Percentiles rank a stretch among this genome's conserved stretches.
Conservation (phyloP, 2,113 vertebrate genomes). For the Lasiurus borealis region DNA sequence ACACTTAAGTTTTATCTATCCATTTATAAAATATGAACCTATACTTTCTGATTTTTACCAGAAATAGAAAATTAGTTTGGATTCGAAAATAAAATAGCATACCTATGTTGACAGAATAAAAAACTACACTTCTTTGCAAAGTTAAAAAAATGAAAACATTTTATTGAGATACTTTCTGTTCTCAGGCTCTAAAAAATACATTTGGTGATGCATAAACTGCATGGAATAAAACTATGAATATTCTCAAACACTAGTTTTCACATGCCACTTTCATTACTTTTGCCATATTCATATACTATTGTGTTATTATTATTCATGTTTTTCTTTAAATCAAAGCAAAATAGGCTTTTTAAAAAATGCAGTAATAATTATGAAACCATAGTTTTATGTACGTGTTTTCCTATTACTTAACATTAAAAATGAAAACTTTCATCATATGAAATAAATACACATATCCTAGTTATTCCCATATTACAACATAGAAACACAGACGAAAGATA, state of each 20-base stretch:
- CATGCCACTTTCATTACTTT: background rate
- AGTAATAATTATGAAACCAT: constrained; percentile 9
- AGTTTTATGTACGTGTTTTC: constrained; percentile 4
- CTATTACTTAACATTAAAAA: constrained; percentile 16
- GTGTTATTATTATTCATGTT: background rate
- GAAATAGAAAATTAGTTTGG: background rate
- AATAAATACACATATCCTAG: background rate
- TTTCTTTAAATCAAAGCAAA: constrained; percentile 55
- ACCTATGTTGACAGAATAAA: background rate
- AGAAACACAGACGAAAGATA: background rate
- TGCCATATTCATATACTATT: background rate
- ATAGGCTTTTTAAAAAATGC: background rate
- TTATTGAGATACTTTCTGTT: constrained; percentile 51
- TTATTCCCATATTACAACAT: background rate
- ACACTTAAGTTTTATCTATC: background rate
- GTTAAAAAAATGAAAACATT: background rate
- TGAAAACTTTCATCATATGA: constrained; percentile 40
- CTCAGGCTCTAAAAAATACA: background rate
- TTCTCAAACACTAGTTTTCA: background rate
- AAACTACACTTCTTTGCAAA: background rate
- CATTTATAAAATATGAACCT: constrained; percentile 18
- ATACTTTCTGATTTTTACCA: constrained; percentile 10
- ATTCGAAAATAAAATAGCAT: background rate
- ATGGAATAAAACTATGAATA: background rate
- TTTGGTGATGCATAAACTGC: background rate